These are phyloP conservation scores for Amiota minor DNA, from an alignment of 2,888 invertebrate genomes.

Conservation along the genomic window DNA sequence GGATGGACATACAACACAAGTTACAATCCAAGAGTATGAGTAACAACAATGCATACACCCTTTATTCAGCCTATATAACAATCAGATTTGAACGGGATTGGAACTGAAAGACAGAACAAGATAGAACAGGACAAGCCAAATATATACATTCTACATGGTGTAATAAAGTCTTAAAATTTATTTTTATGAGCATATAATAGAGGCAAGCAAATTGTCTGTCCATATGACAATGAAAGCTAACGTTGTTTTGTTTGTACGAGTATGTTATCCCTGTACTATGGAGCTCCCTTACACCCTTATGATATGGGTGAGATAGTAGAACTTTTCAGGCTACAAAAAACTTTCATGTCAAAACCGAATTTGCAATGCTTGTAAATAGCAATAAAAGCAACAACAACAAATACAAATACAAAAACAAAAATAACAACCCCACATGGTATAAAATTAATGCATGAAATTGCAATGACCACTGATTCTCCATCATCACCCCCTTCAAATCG, in stretches of 20 bases:
- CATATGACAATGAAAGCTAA: constrained; percentile 2
- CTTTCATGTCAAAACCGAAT: constrained; percentile 35
- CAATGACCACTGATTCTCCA: constrained; percentile 4
- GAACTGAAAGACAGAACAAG: constrained; percentile 17
- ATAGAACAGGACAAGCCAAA: background rate
- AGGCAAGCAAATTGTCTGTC: constrained; percentile 45
- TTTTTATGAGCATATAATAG: constrained; percentile 66
- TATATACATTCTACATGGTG: constrained; percentile 61
- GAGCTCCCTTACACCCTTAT: constrained; percentile 15
- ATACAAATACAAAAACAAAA: constrained; percentile 45
- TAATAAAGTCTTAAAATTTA: constrained; percentile 67
- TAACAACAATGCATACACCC: constrained; percentile 36
- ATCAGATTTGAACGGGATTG: constrained; percentile 57
- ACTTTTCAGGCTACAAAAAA: constrained; percentile 33
- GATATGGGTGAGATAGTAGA: background rate
- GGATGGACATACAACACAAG: background rate
- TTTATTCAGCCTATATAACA: constrained; percentile 37
- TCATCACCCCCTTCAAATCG: background rate
- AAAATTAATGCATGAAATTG: constrained; percentile 19
- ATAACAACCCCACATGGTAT: constrained; percentile 38
- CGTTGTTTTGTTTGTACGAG: no score
- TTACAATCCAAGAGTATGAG: background rate
- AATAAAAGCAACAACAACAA: constrained; percentile 37
- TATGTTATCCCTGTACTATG: background rate
- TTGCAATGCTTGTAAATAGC: constrained; percentile 42